A percentile compares a stretch with the other conserved stretches of the same genome.
These are phyloP conservation scores for Synergus itoensis DNA, from an alignment of 2,888 invertebrate genomes.

Conservation along the genomic window DNA sequence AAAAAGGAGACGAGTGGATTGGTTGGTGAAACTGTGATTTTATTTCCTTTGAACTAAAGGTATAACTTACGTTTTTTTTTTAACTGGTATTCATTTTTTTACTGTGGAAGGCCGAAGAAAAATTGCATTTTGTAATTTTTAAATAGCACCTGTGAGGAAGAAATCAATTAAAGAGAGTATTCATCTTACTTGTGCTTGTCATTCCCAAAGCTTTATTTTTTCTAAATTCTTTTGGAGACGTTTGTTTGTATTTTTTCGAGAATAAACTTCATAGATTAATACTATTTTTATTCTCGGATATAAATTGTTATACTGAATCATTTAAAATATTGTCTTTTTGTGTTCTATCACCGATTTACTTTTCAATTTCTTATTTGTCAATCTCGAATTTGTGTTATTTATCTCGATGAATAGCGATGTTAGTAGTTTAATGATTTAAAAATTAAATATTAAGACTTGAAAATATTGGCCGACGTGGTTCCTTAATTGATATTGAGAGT, in stretches of 20 bases:
- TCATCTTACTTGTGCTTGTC: conserved; percentile 56
- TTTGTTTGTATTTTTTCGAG: not conserved
- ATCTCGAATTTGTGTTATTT: not conserved
- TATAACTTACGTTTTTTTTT: not conserved
- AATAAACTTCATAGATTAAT: not conserved
- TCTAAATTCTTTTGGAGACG: conserved; percentile 4
- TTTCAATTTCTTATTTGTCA: not conserved
- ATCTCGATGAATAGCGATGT: not conserved
- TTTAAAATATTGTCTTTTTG: not conserved
- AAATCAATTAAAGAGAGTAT: not conserved
- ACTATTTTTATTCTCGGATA: not conserved
- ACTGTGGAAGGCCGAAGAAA: not conserved
- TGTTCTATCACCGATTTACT: not conserved
- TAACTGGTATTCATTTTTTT: conserved; percentile 16
- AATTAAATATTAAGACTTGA: not conserved
- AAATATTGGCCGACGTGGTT: not conserved
- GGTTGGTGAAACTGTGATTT: conserved; percentile 64
- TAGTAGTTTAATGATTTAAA: not conserved
- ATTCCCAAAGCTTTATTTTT: conserved; percentile 59
- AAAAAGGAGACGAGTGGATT: conserved; percentile 65
- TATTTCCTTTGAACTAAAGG: not conserved
- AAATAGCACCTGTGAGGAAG: not conserved
- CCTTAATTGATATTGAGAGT: not conserved
- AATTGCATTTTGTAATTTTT: not conserved
- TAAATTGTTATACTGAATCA: not conserved